Conservation (phyloP, 2,888 invertebrate species). For the Eupithecia insigniata region DNA sequence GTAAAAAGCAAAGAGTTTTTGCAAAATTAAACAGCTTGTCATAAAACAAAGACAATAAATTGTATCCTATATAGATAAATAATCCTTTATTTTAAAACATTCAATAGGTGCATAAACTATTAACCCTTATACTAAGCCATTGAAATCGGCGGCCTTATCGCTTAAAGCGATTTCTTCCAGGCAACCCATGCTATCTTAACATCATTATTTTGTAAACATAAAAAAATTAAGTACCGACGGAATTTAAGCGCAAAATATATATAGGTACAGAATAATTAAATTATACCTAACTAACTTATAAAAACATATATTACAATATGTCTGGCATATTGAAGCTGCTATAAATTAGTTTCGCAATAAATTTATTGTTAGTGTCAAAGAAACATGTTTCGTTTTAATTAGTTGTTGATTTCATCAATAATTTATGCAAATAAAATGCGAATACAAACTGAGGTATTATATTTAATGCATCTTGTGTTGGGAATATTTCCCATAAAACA, state of each 20-base stretch:
- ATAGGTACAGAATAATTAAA: background rate
- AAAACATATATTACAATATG: background rate
- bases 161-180: too few relatives aligned
- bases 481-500: constrained; percentile 21
- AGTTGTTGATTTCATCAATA: constrained; percentile 44
- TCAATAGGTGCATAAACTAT: too few relatives aligned
- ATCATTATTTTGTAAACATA: background rate
- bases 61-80: background rate
- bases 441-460: constrained; percentile 32
- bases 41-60: background rate
- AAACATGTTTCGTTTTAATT: constrained; percentile 51
- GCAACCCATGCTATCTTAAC: background rate
- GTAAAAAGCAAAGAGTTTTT: too few relatives aligned
- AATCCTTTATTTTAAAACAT: too few relatives aligned
- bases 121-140: too few relatives aligned
- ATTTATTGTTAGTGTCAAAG: constrained; percentile 58
- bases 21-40: background rate
- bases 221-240: background rate
- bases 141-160: too few relatives aligned
- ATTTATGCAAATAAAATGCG: constrained; percentile 45
- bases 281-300: constrained; percentile 6
- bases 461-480: constrained; percentile 34
- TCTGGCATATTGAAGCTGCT: constrained; percentile 13
- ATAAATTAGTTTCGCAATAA: constrained; percentile 66
- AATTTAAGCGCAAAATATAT: background rate